Evolutionary conservation across 2,113 vertebrate genomes (phyloP).

Genomic region (Myiopsitta monachus): DNA sequence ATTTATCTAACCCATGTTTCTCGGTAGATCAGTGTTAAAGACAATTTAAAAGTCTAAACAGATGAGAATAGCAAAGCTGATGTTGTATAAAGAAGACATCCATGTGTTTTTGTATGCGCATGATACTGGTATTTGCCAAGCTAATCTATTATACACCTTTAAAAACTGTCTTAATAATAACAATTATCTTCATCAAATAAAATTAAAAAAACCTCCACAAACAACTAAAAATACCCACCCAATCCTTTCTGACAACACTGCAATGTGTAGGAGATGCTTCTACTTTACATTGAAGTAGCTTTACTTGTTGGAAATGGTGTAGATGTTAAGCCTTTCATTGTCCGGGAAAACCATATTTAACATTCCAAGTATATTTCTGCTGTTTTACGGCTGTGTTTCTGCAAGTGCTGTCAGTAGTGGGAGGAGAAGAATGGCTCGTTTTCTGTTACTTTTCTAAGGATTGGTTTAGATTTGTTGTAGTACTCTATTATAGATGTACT

Average conservation of each 20-base stretch:
- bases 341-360: neutral
- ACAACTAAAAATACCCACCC: fast-evolving
- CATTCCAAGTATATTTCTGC: neutral
- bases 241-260: neutral
- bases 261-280: neutral
- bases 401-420: fast-evolving
- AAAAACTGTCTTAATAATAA: neutral
- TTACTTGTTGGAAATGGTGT: neutral
- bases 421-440: neutral
- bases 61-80: neutral
- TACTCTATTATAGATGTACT: neutral
- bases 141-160: neutral
- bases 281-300: neutral
- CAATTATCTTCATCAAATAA: neutral
- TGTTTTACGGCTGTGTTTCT: neutral
- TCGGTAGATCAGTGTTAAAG: neutral
- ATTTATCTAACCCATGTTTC: neutral
- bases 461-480: neutral
- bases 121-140: neutral
- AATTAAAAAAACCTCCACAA: neutral
- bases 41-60: neutral
- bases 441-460: neutral
- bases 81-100: neutral
- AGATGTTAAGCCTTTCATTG: neutral
- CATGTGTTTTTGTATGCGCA: neutral